Evolutionary conservation across 2,113 vertebrate species (phyloP), one percentile per base, ranked within the genome.

Genomic region (Sciurus niger): DNA sequence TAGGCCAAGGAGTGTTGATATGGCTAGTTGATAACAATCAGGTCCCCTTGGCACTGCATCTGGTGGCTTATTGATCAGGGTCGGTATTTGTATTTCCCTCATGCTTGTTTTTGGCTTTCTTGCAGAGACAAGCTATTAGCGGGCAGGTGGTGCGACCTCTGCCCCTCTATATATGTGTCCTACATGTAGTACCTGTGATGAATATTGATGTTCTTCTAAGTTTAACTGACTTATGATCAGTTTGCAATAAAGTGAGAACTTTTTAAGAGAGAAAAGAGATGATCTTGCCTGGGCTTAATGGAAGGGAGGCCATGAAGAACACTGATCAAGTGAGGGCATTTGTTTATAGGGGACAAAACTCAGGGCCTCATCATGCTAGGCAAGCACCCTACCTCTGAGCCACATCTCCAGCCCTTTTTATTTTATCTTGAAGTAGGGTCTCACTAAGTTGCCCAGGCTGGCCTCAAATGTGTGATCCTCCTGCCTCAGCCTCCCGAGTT

Each of bases 221-320:
- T 92, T 89, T 89, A 94, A 94, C 87, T 70, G 90, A 80, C 25
- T 22, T 95, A 40, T 30, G 82, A 93, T 95, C 76, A 72, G 65
- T 93, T 72, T 60, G 88, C 85, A 85, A 87, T 78, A 80, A 95
- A 86, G 85, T 0, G 16, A 40, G 74, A 58, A 51, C 48, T 83
- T 95, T 87, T 78, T 53, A 65, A 95, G 80, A 67, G 84, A 84
- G 60, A 77, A 94, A 74, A 87, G 88, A 65, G 68, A 17, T 78
- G 32, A 40, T 93, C 53, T 94, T 97, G 94, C 85, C 90, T 28
- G 32, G 34, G 73, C 32, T 82, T 46, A 4, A 4, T 16, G 34
- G 40, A 82, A 16, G n/a, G 34, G n/a, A 83, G 83, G 67, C 70
- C 22, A 8, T 7, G 4, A 51, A 79, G 34, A 43, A 8, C 37